Evolutionary conservation across 1,140 invertebrate genomes (phyloP).

Genomic region (Coptotermes formosanus): DNA sequence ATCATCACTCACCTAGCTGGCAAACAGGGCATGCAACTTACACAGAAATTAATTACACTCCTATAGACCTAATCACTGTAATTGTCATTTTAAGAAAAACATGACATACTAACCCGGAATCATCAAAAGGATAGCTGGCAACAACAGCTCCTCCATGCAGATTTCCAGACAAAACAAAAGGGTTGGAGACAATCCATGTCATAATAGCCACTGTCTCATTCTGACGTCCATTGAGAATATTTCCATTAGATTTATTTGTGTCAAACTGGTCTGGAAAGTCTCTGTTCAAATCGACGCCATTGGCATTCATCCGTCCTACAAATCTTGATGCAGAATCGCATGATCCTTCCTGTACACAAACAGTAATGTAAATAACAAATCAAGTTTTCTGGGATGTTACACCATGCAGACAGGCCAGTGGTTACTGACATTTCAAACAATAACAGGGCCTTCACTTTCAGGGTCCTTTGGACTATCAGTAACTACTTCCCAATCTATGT

Average conservation of each 20-base stretch:
- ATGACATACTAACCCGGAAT: conserved; percentile 60
- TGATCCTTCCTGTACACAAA: conserved; percentile 65
- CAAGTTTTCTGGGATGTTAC: not conserved
- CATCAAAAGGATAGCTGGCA: conserved; percentile 87
- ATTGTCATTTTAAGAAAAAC: too few species aligned
- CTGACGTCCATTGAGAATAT: conserved; percentile 57
- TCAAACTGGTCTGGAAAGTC: conserved; percentile 87
- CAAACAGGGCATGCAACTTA: too few species aligned
- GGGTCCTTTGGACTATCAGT: too few species aligned
- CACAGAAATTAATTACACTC: too few species aligned
- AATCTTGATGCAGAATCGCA: conserved; percentile 68
- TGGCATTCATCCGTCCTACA: conserved; percentile 75
- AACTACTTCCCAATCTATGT: too few species aligned
- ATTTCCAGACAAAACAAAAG: conserved; percentile 89
- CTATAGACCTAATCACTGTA: too few species aligned
- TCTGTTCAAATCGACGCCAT: conserved; percentile 78
- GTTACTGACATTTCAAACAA: too few species aligned
- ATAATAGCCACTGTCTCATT: conserved; percentile 93
- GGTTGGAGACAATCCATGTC: conserved; percentile 78
- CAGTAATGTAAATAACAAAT: not conserved
- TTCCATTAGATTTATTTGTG: conserved; percentile 35
- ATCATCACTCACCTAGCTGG: too few species aligned
- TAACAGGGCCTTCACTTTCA: too few species aligned
- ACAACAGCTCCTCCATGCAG: conserved; percentile 90
- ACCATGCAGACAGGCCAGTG: too few species aligned